Percentiles rank a stretch among this genome's conserved stretches.
Evolutionary conservation across 2,113 vertebrate species (phyloP).

Genomic region (Syrmaticus mikado): DNA sequence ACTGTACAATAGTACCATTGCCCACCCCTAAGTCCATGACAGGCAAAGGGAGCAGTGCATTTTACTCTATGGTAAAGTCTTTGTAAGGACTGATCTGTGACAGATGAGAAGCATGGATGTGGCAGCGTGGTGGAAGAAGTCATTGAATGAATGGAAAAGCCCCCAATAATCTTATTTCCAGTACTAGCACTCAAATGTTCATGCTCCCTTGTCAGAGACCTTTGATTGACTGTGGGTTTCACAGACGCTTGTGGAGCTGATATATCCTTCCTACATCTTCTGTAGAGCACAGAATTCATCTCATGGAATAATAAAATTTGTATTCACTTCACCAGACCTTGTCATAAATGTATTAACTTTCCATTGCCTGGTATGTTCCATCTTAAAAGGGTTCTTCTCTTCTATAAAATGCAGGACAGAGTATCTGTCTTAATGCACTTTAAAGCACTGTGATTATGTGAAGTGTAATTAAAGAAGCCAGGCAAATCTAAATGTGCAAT

Average conservation of each 20-base stretch:
- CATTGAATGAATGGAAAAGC: fast-evolving
- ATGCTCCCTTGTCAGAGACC: neutral
- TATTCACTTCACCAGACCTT: neutral
- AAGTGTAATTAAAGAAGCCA: neutral
- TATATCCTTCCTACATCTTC: neutral
- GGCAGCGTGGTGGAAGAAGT: neutral
- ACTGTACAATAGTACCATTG: neutral
- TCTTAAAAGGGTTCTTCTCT: neutral
- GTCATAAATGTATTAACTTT: neutral
- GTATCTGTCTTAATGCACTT: neutral
- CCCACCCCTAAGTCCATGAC: neutral
- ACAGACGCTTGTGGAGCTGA: neutral
- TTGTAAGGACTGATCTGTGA: neutral
- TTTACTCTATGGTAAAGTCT: neutral
- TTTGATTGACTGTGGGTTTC: neutral
- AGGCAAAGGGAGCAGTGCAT: neutral
- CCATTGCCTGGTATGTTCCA: fast-evolving
- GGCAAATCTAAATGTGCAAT: neutral
- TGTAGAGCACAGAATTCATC: neutral
- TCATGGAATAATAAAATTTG: neutral
- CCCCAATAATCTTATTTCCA: neutral
- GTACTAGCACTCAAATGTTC: neutral
- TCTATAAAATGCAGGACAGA: neutral
- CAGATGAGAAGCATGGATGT: neutral
- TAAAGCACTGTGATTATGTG: neutral